These are phyloP conservation scores for Ethmia dodecea DNA, from an alignment of 2,888 invertebrate genomes.

Conservation along the genomic window DNA sequence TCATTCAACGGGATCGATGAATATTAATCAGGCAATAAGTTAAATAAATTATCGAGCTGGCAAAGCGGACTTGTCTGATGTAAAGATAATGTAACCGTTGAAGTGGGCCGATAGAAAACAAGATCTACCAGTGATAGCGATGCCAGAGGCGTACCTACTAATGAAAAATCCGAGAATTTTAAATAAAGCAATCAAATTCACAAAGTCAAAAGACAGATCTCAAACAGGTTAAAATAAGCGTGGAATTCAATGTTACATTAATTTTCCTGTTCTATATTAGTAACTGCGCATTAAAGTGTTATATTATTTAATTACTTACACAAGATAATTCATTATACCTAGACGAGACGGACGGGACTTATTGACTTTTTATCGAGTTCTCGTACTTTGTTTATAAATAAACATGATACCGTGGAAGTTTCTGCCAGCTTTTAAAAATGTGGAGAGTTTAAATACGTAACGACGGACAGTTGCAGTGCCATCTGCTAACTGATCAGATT, in stretches of 20 bases:
- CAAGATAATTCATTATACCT: slow-evolving; percentile 21
- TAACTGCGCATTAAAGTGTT: slow-evolving; percentile 34
- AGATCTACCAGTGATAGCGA: no score
- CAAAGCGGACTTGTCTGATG: slow-evolving; percentile 12
- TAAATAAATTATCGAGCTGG: slow-evolving; percentile 11
- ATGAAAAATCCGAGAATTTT: no score
- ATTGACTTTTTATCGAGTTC: slow-evolving; percentile 7
- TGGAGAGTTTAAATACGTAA: no score
- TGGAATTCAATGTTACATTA: no score
- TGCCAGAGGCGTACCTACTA: no score
- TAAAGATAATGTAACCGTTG: slow-evolving; percentile 8
- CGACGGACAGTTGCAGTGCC: no score
- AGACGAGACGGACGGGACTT: slow-evolving; percentile 24
- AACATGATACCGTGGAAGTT: no score
- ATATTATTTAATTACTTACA: slow-evolving; percentile 34
- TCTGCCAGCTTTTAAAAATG: no score
- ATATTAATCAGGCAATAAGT: slow-evolving; percentile 9
- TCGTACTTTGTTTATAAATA: slow-evolving; percentile 6
- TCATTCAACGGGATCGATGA: slow-evolving; percentile 7
- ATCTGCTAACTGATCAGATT: no score
- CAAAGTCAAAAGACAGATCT: no score
- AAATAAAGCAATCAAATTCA: no score
- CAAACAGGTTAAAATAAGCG: no score
- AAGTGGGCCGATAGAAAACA: not conserved
- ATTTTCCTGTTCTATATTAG: not conserved